Evolutionary conservation across 92 coral and sea anemone genomes (phyloP), one percentile per base, ranked within the genome.

Genomic region (Porites lobata): DNA sequence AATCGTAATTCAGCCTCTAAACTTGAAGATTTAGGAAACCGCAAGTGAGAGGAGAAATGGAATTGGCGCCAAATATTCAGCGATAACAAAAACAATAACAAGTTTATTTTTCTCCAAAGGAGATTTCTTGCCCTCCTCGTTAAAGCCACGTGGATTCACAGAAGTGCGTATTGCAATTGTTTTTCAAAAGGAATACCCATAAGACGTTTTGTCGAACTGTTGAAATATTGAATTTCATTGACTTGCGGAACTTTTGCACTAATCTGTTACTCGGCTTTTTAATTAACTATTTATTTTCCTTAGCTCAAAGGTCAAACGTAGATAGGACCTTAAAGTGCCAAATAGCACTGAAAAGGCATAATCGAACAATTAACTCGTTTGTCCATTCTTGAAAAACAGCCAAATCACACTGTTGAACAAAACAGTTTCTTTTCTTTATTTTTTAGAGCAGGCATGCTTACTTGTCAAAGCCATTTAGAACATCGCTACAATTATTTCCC

Each of bases 1-100:
- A 32, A 82, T 82, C 57, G 57, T 58, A 58, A 82, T 70, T 82
- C 86, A 69, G 61, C 86, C 65, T 67, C 72, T 82, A 57, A 52
- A 70, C 69, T 58, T 20, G 11, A 52, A 82, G 38, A 69, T 70
- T 70, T 43, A 38, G 29, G 59, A 84, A 84, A 38, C 73, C 80
- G 63, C 87, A 84, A 74, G 15, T 65, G 80, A 84, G 43, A 50
- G 52, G 38, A 53, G 50, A 15, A 22, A 47, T 51, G 79, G 47
- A 38, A 75, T 59, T 74, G 62, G 64, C 65, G 51, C 57, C 69
- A 69, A 38, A 38, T 38, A 26, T 59, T n/a, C 17, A 29, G 56
- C 21, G 12, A 71, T 70, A 38, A 82, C 65, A 67, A 51, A 50
- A 80, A 52, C 64, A 18, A 68, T 63, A 22, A 65, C 43, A 21